phyloP scores from a whole-genome alignment of 2,113 vertebrate species.

The Hydrochoerus hydrochaeris region DNA sequence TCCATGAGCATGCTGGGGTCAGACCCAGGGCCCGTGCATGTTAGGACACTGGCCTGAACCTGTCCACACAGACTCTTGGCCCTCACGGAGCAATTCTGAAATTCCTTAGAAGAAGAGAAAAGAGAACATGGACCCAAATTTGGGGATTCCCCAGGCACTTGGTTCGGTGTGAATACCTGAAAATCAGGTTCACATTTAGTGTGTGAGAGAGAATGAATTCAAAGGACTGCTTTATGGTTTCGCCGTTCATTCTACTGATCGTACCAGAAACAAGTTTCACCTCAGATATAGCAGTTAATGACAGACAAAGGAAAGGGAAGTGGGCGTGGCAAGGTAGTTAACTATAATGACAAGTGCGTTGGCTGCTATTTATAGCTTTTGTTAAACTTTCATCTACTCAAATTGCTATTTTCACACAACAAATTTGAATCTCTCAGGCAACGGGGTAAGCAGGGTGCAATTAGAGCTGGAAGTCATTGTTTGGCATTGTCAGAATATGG shows the following conservation, averaged over 20 bases:
- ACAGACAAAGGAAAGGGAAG: conserved; percentile 78
- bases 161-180: not conserved
- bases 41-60: not conserved
- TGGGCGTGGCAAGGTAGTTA: conserved; percentile 76
- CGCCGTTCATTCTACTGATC: conserved; percentile 75
- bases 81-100: not conserved
- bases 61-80: too few species aligned
- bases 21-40: not conserved
- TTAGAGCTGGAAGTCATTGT: conserved; percentile 55
- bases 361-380: conserved; percentile 84
- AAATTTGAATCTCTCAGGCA: conserved; percentile 82
- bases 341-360: conserved; percentile 51
- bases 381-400: conserved; percentile 84
- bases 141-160: not conserved
- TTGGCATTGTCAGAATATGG: conserved; percentile 61
- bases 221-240: conserved; percentile 66
- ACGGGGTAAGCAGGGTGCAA: conserved; percentile 73
- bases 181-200: conserved; percentile 12
- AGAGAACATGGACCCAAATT: not conserved
- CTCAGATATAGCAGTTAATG: conserved; percentile 77
- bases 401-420: conserved; percentile 82
- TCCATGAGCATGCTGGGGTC: not conserved
- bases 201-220: conserved; percentile 49
- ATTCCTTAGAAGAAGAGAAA: not conserved
- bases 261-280: conserved; percentile 79